Evolutionary conservation across 2,888 invertebrate genomes (phyloP).

Genomic region (Oxycera nigricornis): DNA sequence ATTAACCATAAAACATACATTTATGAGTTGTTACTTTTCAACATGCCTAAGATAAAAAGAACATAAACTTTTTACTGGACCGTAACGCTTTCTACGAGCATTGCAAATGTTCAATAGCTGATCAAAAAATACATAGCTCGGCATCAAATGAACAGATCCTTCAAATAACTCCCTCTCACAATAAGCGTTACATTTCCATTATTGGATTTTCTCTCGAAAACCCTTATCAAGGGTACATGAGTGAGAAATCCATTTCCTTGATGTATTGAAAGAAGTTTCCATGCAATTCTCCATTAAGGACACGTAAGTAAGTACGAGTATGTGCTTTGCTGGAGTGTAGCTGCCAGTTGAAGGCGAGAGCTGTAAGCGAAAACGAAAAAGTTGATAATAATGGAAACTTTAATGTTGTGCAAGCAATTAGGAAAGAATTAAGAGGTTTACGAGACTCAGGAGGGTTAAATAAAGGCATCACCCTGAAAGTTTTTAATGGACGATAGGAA

Average conservation of each 20-base stretch:
- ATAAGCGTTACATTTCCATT: not conserved
- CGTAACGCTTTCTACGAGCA: not conserved
- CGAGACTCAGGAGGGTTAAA: slow-evolving; percentile 4
- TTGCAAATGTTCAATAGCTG: not conserved
- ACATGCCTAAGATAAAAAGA: not conserved
- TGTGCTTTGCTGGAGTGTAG: not conserved
- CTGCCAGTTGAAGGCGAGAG: not conserved
- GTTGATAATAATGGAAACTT: slow-evolving; percentile 12
- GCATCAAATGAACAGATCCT: not conserved
- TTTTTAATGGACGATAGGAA: not conserved
- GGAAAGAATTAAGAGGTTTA: slow-evolving; percentile 19
- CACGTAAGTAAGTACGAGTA: not conserved
- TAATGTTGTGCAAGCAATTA: slow-evolving; percentile 13
- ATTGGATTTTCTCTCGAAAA: not conserved
- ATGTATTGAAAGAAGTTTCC: not conserved
- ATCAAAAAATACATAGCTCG: not conserved
- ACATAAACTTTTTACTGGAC: not conserved
- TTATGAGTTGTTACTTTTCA: not conserved
- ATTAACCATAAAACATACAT: too few relatives aligned
- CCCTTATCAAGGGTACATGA: not conserved
- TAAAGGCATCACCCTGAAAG: not conserved
- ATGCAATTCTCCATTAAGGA: not conserved
- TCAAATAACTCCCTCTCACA: not conserved
- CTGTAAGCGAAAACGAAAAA: not conserved
- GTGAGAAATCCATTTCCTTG: slow-evolving; percentile 23